These are phyloP conservation scores for Gadopsis marmoratus DNA, from an alignment of 2,797 vertebrate genomes.

Conservation along the genomic window DNA sequence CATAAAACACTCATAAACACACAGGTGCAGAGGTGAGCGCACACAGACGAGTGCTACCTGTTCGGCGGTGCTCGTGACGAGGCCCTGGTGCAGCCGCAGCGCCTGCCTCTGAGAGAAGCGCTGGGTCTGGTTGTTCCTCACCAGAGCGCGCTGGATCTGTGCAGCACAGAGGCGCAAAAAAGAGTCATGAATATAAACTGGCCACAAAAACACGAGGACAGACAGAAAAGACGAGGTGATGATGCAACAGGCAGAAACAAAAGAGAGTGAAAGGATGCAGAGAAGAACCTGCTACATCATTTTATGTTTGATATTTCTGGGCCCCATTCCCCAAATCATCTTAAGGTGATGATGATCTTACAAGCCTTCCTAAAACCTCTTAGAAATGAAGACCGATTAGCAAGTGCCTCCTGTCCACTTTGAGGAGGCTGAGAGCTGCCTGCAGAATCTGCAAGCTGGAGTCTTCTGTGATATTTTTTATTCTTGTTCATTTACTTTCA, in stretches of 20 bases:
- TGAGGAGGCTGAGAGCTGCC: background rate
- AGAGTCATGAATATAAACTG: background rate
- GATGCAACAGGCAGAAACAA: constrained; percentile 1
- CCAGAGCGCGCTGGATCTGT: constrained; percentile 91
- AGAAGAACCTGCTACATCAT: constrained; percentile 5
- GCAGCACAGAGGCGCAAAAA: background rate
- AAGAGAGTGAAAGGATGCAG: constrained; percentile 13
- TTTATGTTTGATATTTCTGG: constrained; percentile 5
- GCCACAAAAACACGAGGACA: background rate
- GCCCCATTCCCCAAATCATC: background rate
- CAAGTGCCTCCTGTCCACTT: background rate
- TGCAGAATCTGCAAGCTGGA: background rate
- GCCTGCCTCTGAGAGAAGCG: constrained; percentile 92
- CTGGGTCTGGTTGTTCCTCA: constrained; percentile 93
- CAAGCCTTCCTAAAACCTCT: background rate
- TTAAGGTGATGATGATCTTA: background rate
- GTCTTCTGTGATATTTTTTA: background rate
- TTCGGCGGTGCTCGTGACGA: constrained; percentile 93
- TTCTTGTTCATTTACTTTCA: background rate
- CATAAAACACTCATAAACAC: constrained; percentile 11
- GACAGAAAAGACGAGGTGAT: background rate
- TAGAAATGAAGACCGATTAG: background rate
- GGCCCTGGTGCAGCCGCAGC: constrained; percentile 92
- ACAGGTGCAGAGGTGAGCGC: constrained; percentile 32
- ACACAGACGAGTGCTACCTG: constrained; percentile 82